Conservation (phyloP, 1,140 invertebrate species). For the Coelopa frigida region DNA sequence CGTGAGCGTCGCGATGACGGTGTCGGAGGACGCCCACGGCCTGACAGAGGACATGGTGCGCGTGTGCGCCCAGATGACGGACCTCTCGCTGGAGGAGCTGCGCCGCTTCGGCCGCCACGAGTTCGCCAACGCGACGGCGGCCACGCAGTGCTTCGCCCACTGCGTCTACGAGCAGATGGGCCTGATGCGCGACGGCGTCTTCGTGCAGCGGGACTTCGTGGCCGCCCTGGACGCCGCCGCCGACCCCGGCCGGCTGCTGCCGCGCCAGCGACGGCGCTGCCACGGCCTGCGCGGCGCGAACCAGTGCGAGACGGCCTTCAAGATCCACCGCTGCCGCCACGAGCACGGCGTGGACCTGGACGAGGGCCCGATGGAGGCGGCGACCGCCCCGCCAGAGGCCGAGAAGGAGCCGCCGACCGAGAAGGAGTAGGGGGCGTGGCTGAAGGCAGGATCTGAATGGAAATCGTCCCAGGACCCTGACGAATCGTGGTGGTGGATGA, state of each 20-base stretch:
- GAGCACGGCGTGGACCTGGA: not conserved
- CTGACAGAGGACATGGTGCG: constrained; percentile 22
- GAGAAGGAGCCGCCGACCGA: no score
- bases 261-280: constrained; percentile 12
- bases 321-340: constrained; percentile 19
- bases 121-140: constrained; percentile 13
- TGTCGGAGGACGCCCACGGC: constrained; percentile 17
- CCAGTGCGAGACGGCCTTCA: constrained; percentile 25
- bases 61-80: constrained; percentile 19
- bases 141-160: constrained; percentile 24
- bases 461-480: no score
- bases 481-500: no score
- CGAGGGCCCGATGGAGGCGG: not conserved
- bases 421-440: no score
- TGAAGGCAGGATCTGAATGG: no score
- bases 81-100: constrained; percentile 19
- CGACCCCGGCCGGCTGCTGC: constrained; percentile 13
- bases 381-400: no score
- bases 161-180: constrained; percentile 27
- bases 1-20: constrained; percentile 20
- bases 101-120: constrained; percentile 17
- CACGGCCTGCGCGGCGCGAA: constrained; percentile 16
- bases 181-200: constrained; percentile 22
- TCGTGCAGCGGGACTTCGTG: constrained; percentile 20
- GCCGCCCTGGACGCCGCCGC: constrained; percentile 13